These are phyloP conservation scores for Holacanthus passer DNA, from an alignment of 2,113 vertebrate species.

Conservation along the genomic window DNA sequence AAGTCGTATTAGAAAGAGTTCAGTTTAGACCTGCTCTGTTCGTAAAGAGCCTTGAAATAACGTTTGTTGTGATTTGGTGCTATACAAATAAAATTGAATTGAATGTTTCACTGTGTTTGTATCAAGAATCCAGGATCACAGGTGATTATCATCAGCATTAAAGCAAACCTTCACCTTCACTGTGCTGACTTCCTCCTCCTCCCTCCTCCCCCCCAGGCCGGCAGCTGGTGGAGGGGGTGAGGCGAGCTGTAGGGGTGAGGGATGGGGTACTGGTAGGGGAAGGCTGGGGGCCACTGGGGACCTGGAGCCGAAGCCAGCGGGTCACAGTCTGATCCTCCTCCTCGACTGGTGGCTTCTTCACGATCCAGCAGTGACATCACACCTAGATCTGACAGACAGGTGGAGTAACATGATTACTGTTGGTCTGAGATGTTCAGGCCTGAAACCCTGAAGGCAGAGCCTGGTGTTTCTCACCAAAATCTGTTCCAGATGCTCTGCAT, in stretches of 20 bases:
- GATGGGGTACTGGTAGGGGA: constrained; percentile 91
- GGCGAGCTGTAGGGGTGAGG: constrained; percentile 94
- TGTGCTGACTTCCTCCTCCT: constrained; percentile 85
- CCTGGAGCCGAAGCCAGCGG: constrained; percentile 86
- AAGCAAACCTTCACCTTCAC: constrained; percentile 86
- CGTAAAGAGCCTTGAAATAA: too few species aligned
- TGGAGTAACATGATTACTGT: not conserved
- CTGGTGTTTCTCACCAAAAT: too few species aligned
- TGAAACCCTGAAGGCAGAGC: too few species aligned
- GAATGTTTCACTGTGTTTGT: too few species aligned
- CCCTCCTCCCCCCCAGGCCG: constrained; percentile 82
- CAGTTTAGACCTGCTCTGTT: too few species aligned
- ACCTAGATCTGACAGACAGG: constrained; percentile 87
- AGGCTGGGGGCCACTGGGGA: constrained; percentile 90
- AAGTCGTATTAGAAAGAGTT: too few species aligned
- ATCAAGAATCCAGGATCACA: too few species aligned
- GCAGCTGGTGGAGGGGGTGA: constrained; percentile 84
- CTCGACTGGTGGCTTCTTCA: constrained; percentile 86
- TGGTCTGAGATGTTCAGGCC: not conserved
- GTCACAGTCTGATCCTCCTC: constrained; percentile 90
- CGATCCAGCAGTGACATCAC: constrained; percentile 91
- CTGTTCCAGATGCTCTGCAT: too few species aligned
- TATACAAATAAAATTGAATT: too few species aligned
- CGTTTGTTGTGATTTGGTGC: too few species aligned
- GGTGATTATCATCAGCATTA: too few species aligned